Conservation (phyloP, 2,888 invertebrate genomes). For the Hirtodrosophila duncani region DNA sequence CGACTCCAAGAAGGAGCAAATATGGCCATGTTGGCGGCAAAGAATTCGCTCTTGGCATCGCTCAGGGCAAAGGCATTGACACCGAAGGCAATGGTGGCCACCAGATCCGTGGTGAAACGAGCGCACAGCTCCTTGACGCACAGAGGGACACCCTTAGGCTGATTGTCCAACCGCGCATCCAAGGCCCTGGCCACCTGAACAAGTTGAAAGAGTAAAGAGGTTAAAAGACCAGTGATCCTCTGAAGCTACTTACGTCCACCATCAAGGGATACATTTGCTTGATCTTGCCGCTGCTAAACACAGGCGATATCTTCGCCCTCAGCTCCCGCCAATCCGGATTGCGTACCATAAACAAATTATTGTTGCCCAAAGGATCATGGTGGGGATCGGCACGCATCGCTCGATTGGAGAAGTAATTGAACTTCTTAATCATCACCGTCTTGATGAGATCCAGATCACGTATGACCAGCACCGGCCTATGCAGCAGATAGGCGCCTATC, state of each 20-base stretch:
- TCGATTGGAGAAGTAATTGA: slow-evolving; percentile 76
- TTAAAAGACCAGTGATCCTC: no score
- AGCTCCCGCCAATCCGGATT: slow-evolving; percentile 78
- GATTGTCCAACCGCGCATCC: no score
- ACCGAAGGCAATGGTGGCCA: slow-evolving; percentile 78
- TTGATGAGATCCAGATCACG: slow-evolving; percentile 78
- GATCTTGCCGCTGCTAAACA: slow-evolving; percentile 77
- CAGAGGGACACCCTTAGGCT: no score
- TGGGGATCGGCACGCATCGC: slow-evolving; percentile 54
- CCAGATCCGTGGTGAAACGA: slow-evolving; percentile 76
- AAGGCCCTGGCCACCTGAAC: no score
- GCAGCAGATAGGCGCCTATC: slow-evolving; percentile 74
- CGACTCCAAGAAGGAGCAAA: slow-evolving; percentile 42
- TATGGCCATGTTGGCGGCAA: slow-evolving; percentile 45
- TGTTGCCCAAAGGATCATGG: slow-evolving; percentile 75
- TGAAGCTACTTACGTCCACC: slow-evolving; percentile 53
- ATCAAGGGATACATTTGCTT: slow-evolving; percentile 75
- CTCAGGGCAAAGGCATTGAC: slow-evolving; percentile 75
- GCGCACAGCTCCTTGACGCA: slow-evolving; percentile 47
- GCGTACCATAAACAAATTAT: slow-evolving; percentile 77
- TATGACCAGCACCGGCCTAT: slow-evolving; percentile 76
- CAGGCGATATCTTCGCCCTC: slow-evolving; percentile 77
- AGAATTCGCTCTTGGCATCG: slow-evolving; percentile 74
- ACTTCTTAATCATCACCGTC: slow-evolving; percentile 78
- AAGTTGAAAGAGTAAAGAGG: no score